Base-by-base conservation (phyloP, 2,113 vertebrate genomes). In the Nansenia antarctica region DNA sequence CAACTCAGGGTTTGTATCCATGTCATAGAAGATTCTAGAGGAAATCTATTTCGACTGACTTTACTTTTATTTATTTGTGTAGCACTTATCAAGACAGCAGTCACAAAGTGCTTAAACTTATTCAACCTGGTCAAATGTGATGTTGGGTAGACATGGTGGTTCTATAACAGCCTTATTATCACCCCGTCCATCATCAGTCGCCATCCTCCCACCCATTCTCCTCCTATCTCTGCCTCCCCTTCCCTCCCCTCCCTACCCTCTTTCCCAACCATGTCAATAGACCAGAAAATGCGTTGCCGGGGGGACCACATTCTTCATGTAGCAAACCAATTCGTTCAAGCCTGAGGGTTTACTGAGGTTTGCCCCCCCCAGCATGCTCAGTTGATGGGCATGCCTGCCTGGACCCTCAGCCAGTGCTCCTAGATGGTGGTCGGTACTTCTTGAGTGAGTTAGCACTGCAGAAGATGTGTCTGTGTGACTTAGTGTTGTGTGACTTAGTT, bases 261-360 rank as follows among this genome's bases (percentile, higher is more conserved):
- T 70, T 76, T 70, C 71, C 60, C 68, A 62, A 64, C 65, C 82
- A 1, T 71, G 79, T 82, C 69, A 81, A 73, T 69, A 79, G 80
- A 79, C 78, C 64, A 54, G 59, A 79, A n/a, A n/a, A 73, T 52
- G 55, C 65, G 80, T 79, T 88, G 70, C 79, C 80, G 79, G 59
- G 62, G 70, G 67, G 59, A 82, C 58, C 62, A 68, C 74, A 81
- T 87, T 88, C 79, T 80, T 83, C 69, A 70, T 79, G 65, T 58
- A 67, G 77, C 24, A 29, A 78, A 80, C 37, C 65, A 60, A 82
- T 84, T 81, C 49, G 78, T 87, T 86, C 77, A 76, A 71, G 68
- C 62, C 68, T 8, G 20, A 34, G 53, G 26, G 18, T 14, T 9
- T 42, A 4, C 74, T 77, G 65, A 78, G 82, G 77, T 72, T 77